Conservation (phyloP, 2,113 vertebrate species). For the Mystacornis crossleyi region DNA sequence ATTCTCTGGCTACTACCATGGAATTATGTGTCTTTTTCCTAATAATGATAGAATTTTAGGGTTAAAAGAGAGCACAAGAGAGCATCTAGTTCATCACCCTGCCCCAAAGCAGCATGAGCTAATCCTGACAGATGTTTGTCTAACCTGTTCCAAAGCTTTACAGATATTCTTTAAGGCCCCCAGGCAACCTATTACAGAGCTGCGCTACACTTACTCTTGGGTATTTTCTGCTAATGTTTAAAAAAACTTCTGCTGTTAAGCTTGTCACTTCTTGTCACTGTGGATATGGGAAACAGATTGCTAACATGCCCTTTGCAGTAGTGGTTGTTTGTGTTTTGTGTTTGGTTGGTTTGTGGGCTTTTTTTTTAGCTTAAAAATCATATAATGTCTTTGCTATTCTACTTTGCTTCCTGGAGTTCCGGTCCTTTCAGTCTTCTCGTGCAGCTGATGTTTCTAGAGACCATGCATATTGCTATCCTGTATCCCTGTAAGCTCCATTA, state of each 20-base stretch:
- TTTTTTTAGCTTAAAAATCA: not conserved
- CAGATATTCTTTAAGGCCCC: constrained; percentile 24
- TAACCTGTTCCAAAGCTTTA: constrained; percentile 45
- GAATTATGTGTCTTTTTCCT: not conserved
- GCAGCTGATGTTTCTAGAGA: accelerated
- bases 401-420: not conserved
- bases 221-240: not conserved
- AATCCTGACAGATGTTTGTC: constrained; percentile 52
- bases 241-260: not conserved
- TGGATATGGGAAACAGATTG: not conserved
- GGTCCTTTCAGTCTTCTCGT: not conserved
- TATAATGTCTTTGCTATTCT: not conserved
- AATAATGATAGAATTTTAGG: not conserved
- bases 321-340: not conserved
- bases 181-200: constrained; percentile 5
- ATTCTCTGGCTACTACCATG: not conserved
- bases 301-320: not conserved
- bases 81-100: constrained; percentile 36
- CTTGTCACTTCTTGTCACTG: not conserved
- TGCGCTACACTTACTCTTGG: not conserved
- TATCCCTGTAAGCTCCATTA: not conserved
- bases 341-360: not conserved
- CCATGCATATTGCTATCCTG: not conserved
- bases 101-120: constrained; percentile 42
- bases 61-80: constrained; percentile 5